Evolutionary conservation across 2,888 invertebrate species (phyloP).

Genomic region (Scaptomyza parva): DNA sequence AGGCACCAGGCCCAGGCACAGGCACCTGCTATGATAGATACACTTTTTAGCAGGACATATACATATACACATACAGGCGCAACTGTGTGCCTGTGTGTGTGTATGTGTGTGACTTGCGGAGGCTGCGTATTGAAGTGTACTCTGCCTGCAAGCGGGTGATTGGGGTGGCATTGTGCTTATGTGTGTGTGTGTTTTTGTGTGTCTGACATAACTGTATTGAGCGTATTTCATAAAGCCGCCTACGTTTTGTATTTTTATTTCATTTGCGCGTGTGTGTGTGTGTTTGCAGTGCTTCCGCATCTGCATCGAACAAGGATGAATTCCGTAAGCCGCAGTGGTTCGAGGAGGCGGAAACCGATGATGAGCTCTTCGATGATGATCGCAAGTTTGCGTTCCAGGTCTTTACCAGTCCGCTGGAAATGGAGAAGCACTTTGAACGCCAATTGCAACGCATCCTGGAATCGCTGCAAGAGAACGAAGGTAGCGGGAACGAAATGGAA

Average conservation of each 20-base stretch:
- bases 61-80: slow-evolving; percentile 27
- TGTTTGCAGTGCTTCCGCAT: slow-evolving; percentile 52
- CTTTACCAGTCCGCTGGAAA: slow-evolving; percentile 87
- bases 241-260: background rate
- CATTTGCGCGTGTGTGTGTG: background rate
- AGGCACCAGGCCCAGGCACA: slow-evolving; percentile 36
- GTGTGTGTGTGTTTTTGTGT: background rate
- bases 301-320: slow-evolving; percentile 80
- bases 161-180: slow-evolving; percentile 12
- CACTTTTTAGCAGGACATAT: slow-evolving; percentile 73
- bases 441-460: slow-evolving; percentile 87
- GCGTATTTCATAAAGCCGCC: slow-evolving; percentile 2
- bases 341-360: slow-evolving; percentile 84
- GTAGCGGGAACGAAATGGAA: slow-evolving; percentile 39
- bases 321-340: slow-evolving; percentile 85
- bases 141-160: slow-evolving; percentile 6
- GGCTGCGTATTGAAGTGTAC: slow-evolving; percentile 70
- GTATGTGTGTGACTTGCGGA: slow-evolving; percentile 51
- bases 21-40: slow-evolving; percentile 75
- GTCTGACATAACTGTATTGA: slow-evolving; percentile 12
- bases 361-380: slow-evolving; percentile 84
- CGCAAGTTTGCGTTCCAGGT: slow-evolving; percentile 86
- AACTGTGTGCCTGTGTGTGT: slow-evolving; percentile 19
- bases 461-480: slow-evolving; percentile 84
- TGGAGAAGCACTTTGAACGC: slow-evolving; percentile 87